A percentile compares a stretch with the other conserved stretches of the same genome.
Conservation (phyloP, 2,888 invertebrate species). For the Neria commutata region DNA sequence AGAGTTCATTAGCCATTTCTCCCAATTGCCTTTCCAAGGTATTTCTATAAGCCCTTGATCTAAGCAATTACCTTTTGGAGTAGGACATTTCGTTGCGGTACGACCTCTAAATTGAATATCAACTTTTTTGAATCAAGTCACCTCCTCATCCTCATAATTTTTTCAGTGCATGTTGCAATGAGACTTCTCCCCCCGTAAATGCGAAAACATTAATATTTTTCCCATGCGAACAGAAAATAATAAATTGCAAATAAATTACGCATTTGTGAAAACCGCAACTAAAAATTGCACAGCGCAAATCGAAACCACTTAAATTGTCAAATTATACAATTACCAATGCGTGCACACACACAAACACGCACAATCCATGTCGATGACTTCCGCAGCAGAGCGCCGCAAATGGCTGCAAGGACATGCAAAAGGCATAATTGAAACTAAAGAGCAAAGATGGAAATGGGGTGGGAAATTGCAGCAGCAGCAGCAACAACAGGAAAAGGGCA, state of each 20-base stretch:
- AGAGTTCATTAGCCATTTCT: too few species aligned
- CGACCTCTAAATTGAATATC: too few species aligned
- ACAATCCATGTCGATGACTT: constrained; percentile 6
- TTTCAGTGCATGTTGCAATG: too few species aligned
- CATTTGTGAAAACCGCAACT: constrained; percentile 21
- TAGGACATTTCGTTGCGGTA: too few species aligned
- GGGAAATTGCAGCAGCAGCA: neutral
- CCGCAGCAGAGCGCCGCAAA: constrained; percentile 1
- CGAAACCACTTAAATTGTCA: constrained; percentile 25
- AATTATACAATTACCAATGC: constrained; percentile 27
- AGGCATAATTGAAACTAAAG: constrained; percentile 19
- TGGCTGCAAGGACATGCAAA: constrained; percentile 12
- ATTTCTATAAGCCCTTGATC: too few species aligned
- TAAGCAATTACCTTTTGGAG: too few species aligned
- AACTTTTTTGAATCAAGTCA: too few species aligned
- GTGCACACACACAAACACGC: neutral
- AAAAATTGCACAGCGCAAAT: constrained; percentile 14
- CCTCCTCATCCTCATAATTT: too few species aligned
- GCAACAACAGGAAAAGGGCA: neutral
- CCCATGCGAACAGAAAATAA: constrained; percentile 4
- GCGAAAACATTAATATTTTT: too few species aligned
- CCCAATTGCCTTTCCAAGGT: too few species aligned
- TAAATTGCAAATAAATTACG: constrained; percentile 24
- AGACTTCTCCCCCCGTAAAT: too few species aligned
- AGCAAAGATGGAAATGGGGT: neutral